Evolutionary conservation across 2,113 vertebrate genomes (phyloP).

Genomic region (Mastomys coucha): DNA sequence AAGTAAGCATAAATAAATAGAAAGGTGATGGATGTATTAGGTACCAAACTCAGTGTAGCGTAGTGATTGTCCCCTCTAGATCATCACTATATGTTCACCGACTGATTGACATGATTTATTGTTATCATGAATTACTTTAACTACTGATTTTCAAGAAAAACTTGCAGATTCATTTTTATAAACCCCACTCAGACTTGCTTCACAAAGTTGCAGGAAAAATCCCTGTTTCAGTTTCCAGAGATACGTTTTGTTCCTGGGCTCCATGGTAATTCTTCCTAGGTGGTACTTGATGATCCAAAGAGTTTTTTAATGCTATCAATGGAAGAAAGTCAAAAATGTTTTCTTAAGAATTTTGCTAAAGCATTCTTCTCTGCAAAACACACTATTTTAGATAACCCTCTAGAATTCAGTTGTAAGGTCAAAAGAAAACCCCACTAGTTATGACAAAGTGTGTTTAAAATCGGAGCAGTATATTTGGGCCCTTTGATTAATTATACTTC

Average conservation of each 20-base stretch:
- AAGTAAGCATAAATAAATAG: not conserved
- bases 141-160: slow-evolving; percentile 25
- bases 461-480: slow-evolving; percentile 14
- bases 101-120: slow-evolving; percentile 14
- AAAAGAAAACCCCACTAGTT: slow-evolving; percentile 48
- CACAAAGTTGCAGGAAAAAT: not conserved
- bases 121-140: slow-evolving; percentile 40
- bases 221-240: not conserved
- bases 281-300: not conserved
- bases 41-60: not conserved
- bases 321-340: slow-evolving; percentile 51
- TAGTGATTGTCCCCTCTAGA: not conserved
- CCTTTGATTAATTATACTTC: slow-evolving; percentile 47
- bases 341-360: slow-evolving; percentile 30
- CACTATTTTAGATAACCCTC: slow-evolving; percentile 41
- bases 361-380: slow-evolving; percentile 30
- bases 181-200: slow-evolving; percentile 2
- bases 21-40: not conserved
- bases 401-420: not conserved
- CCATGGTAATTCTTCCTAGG: not conserved
- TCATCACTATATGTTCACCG: slow-evolving; percentile 12
- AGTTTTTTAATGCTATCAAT: slow-evolving; percentile 39
- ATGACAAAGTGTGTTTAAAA: slow-evolving; percentile 39
- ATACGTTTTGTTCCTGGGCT: not conserved
- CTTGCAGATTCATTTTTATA: not conserved